Evolutionary conservation across 1,140 invertebrate genomes (phyloP).

Genomic region (Pseudomyrmex concolor): DNA sequence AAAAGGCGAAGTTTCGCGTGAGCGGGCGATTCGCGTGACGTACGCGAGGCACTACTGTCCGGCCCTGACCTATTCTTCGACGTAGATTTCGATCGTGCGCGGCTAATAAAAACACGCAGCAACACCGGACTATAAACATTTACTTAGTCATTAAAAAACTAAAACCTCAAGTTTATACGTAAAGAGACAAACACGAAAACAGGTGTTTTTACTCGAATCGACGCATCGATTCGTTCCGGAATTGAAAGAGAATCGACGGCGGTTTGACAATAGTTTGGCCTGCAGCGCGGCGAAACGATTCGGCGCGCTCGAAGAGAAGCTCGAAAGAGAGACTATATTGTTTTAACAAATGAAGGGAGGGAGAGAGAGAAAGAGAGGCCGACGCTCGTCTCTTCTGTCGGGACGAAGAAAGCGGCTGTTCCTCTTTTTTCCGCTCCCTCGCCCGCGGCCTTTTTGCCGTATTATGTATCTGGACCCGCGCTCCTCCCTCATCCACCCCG

Average conservation of each 20-base stretch:
- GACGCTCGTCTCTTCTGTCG: slow-evolving; percentile 65
- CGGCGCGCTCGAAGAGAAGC: slow-evolving; percentile 30
- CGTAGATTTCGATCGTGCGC: slow-evolving; percentile 34
- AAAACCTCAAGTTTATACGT: neutral
- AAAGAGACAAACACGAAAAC: neutral
- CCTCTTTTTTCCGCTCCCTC: slow-evolving; percentile 64
- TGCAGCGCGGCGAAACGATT: slow-evolving; percentile 66
- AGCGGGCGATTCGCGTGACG: slow-evolving; percentile 59
- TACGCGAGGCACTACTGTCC: slow-evolving; percentile 37
- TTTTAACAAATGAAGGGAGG: slow-evolving; percentile 83
- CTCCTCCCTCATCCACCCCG: slow-evolving; percentile 49
- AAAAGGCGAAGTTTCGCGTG: slow-evolving; percentile 58
- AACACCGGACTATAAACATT: neutral
- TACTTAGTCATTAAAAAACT: slow-evolving; percentile 10
- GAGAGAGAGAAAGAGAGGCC: slow-evolving; percentile 5
- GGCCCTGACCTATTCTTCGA: slow-evolving; percentile 64
- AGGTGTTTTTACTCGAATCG: neutral
- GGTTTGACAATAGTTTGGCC: slow-evolving; percentile 74
- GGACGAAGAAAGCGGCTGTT: slow-evolving; percentile 36
- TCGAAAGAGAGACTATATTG: slow-evolving; percentile 75
- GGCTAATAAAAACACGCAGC: slow-evolving; percentile 1
- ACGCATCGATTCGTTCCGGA: slow-evolving; percentile 25
- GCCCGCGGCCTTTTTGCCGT: slow-evolving; percentile 65
- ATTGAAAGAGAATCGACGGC: neutral
- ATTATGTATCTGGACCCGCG: slow-evolving; percentile 79